Evolutionary conservation across 2,888 invertebrate genomes (phyloP).

Genomic region (Meliscaeva auricollis): DNA sequence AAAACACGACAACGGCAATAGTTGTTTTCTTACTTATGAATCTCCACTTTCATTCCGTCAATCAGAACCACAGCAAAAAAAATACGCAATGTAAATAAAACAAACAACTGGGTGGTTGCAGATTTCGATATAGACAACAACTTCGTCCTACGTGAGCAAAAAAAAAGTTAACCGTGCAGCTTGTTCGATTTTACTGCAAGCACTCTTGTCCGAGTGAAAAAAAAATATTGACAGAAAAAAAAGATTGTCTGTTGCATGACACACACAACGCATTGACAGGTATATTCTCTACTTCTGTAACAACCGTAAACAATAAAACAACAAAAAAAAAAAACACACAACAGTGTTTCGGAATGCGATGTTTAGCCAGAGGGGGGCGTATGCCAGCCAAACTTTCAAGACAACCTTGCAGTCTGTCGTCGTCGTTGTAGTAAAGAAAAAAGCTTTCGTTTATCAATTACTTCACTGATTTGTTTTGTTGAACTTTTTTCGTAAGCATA

Average conservation of each 20-base stretch:
- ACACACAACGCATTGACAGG: constrained; percentile 47
- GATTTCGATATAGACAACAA: constrained; percentile 49
- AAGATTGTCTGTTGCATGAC: constrained; percentile 45
- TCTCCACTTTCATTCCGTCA: not conserved
- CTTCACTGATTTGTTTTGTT: constrained; percentile 43
- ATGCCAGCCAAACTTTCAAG: constrained; percentile 19
- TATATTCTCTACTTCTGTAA: constrained; percentile 5
- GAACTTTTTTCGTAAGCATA: constrained; percentile 33
- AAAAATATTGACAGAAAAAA: not conserved
- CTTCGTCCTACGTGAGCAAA: constrained; percentile 36
- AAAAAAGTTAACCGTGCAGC: constrained; percentile 3
- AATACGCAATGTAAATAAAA: constrained; percentile 36
- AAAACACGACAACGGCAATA: not conserved
- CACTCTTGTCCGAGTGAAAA: constrained; percentile 29
- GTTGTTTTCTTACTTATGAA: not conserved
- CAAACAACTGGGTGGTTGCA: constrained; percentile 25
- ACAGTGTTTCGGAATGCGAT: constrained; percentile 34
- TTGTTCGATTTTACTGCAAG: constrained; percentile 32
- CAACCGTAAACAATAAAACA: constrained; percentile 59
- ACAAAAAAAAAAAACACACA: constrained; percentile 22
- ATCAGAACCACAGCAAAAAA: constrained; percentile 9
- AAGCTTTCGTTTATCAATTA: constrained; percentile 69
- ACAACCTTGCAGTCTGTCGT: constrained; percentile 37
- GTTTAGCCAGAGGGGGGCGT: constrained; percentile 17
- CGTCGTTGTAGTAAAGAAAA: constrained; percentile 25